Percentiles rank a stretch among this genome's conserved stretches.
Conservation (phyloP, 2,113 vertebrate genomes). For the Crotalus helleri region DNA sequence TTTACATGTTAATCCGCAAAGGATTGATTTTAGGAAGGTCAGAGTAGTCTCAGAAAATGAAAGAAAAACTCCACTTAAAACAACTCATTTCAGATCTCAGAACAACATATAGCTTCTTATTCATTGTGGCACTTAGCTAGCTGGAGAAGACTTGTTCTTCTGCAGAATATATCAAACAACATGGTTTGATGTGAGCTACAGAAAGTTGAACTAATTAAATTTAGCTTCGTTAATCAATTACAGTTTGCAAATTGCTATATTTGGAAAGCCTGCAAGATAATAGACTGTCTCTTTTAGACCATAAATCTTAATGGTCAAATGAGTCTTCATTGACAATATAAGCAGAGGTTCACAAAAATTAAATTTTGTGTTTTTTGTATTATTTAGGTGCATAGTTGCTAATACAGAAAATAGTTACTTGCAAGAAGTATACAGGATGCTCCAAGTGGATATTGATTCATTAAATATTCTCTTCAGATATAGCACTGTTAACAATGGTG, state of each 20-base stretch:
- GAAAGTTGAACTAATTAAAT: slow-evolving; percentile 73
- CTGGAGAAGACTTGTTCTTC: slow-evolving; percentile 61
- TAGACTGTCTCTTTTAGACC: slow-evolving; percentile 59
- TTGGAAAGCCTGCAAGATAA: slow-evolving; percentile 62
- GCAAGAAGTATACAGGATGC: fast-evolving
- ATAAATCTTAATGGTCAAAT: slow-evolving; percentile 40
- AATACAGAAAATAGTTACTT: slow-evolving; percentile 25
- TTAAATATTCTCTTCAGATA: neutral
- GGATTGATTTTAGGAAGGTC: slow-evolving; percentile 81
- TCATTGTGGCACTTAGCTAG: slow-evolving; percentile 70
- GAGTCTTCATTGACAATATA: slow-evolving; percentile 51
- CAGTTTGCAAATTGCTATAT: slow-evolving; percentile 67
- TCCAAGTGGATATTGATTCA: slow-evolving; percentile 4
- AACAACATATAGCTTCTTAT: slow-evolving; percentile 68
- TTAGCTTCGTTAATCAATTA: slow-evolving; percentile 72
- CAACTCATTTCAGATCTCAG: slow-evolving; percentile 81
- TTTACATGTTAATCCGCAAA: slow-evolving; percentile 84
- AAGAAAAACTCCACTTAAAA: slow-evolving; percentile 74
- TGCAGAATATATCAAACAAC: slow-evolving; percentile 68
- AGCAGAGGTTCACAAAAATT: neutral
- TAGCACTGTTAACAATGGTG: neutral
- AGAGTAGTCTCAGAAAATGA: slow-evolving; percentile 75
- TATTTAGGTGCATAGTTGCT: slow-evolving; percentile 10
- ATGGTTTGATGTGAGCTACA: slow-evolving; percentile 63
- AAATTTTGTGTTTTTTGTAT: neutral